These are phyloP conservation scores for Paratilapia polleni DNA, from an alignment of 2,113 vertebrate genomes.

Conservation along the genomic window DNA sequence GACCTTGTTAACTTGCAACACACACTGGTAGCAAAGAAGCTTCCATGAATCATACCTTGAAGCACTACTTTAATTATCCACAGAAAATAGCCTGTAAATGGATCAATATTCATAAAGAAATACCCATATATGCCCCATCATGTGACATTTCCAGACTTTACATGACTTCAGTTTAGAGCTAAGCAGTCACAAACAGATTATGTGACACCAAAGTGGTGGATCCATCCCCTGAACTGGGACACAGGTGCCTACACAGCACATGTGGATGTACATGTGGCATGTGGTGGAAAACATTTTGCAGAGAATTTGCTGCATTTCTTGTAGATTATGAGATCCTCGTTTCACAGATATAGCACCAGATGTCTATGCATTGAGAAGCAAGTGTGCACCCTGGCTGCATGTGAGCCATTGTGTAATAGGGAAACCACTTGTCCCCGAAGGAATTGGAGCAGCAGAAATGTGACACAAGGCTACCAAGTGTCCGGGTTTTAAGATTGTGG, in stretches of 20 bases:
- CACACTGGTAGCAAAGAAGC: not conserved
- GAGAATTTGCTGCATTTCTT: not conserved
- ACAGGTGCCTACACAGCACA: not conserved
- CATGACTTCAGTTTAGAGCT: not conserved
- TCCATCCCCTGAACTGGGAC: not conserved
- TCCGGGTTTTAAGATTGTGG: slow-evolving; percentile 27
- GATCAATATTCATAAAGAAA: not conserved
- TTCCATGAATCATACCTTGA: not conserved
- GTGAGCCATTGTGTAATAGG: slow-evolving; percentile 6
- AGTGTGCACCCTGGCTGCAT: not conserved
- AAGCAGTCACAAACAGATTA: not conserved
- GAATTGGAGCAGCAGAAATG: slow-evolving; percentile 51
- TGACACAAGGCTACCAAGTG: slow-evolving; percentile 60
- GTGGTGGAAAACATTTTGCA: not conserved
- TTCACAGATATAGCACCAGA: not conserved
- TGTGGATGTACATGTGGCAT: not conserved
- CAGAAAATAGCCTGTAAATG: not conserved
- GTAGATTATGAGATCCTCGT: not conserved
- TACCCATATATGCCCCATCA: not conserved
- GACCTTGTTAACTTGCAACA: not conserved
- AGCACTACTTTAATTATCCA: not conserved
- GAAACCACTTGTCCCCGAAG: slow-evolving; percentile 15
- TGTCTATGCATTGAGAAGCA: not conserved
- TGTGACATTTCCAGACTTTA: not conserved
- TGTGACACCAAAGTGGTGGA: not conserved